Conservation (phyloP, 1,140 invertebrate species). For the Psilanteris sp. region DNA sequence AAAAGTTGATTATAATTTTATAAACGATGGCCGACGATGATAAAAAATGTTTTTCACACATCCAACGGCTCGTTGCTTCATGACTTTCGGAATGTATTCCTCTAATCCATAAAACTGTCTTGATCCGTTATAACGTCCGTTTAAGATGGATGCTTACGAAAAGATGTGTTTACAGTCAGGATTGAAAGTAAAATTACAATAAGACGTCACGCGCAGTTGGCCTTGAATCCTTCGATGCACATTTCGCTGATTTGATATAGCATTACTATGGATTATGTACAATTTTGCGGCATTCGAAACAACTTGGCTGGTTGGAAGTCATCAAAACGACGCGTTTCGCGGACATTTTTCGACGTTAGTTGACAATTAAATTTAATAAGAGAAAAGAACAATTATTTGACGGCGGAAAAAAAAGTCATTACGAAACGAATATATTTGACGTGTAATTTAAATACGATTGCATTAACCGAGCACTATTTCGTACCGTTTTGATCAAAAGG, state of each 20-base stretch:
- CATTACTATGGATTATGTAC: not conserved
- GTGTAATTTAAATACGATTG: no score
- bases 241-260: constrained; percentile 10
- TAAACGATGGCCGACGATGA: constrained; percentile 7
- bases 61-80: constrained; percentile 22
- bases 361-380: no score
- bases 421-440: no score
- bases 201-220: constrained; percentile 1
- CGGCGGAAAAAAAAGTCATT: no score
- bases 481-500: no score
- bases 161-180: constrained; percentile 20
- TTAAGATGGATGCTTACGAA: constrained; percentile 31
- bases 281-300: constrained; percentile 6
- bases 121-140: constrained; percentile 19
- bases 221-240: constrained; percentile 31
- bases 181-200: constrained; percentile 53
- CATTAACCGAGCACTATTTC: no score
- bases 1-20: constrained; percentile 13
- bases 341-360: no score
- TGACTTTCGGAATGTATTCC: constrained; percentile 17
- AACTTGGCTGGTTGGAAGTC: no score
- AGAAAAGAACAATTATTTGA: no score
- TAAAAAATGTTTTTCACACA: constrained; percentile 29
- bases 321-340: no score
- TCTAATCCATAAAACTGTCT: constrained; percentile 38